Percentiles rank a stretch among this genome's conserved stretches.
Evolutionary conservation across 2,113 vertebrate genomes (phyloP).

Genomic region (Anguilla japonica): DNA sequence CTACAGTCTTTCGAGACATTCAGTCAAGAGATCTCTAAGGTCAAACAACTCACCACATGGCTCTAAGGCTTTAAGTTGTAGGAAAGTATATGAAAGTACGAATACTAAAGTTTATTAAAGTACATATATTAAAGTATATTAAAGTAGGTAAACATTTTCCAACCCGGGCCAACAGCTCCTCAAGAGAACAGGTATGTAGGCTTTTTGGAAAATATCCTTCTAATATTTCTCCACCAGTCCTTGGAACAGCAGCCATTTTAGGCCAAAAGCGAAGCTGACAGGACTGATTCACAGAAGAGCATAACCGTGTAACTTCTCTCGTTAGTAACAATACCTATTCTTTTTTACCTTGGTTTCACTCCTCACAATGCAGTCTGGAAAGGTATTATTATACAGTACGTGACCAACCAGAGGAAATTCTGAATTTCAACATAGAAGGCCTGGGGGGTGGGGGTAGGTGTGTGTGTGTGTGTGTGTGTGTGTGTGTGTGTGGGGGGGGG

Average conservation of each 20-base stretch:
- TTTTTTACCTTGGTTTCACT: not conserved
- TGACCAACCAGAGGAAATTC: not conserved
- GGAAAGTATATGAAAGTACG: slow-evolving; percentile 7
- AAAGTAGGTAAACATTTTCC: slow-evolving; percentile 7
- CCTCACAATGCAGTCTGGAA: not conserved
- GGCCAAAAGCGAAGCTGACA: not conserved
- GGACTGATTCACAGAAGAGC: not conserved
- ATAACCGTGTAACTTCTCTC: not conserved
- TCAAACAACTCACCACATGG: slow-evolving; percentile 2
- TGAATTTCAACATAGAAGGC: not conserved
- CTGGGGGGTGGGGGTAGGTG: too few species aligned
- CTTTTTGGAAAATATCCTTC: not conserved
- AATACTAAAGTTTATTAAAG: slow-evolving; percentile 7
- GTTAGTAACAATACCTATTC: not conserved
- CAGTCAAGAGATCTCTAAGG: slow-evolving; percentile 4
- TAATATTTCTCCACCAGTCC: not conserved
- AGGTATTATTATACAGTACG: not conserved
- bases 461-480: too few species aligned
- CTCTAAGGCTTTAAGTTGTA: slow-evolving; percentile 9
- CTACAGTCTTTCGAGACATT: slow-evolving; percentile 3
- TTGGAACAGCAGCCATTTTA: not conserved
- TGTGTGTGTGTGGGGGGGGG: too few species aligned
- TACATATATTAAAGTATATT: slow-evolving; percentile 5
- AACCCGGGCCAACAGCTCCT: not conserved
- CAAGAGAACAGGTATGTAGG: not conserved